Base-by-base conservation (phyloP, 2,888 invertebrate genomes). In the Philonicus albiceps region DNA sequence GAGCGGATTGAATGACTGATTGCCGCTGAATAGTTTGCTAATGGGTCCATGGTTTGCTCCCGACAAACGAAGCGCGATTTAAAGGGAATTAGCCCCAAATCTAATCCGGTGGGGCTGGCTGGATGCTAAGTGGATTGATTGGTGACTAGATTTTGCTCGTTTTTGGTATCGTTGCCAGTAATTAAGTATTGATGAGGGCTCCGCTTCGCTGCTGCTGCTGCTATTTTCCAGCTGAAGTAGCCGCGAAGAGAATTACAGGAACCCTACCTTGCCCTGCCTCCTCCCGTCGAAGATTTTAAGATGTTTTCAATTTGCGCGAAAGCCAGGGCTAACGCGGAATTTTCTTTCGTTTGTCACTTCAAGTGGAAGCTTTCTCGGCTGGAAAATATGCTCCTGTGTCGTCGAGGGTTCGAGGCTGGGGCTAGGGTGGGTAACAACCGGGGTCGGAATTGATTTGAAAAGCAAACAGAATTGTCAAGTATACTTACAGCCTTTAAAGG, bases 1-100 rank as follows among this genome's bases (percentile, higher is more conserved):
- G 34, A 75, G 34, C 31, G 40, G 40, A 84, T 84, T 86, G 76
- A 73, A 86, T 86, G 86, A 84, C 80, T 86, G 86, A 86, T 86
- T 86, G 76, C 86, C 75, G 64, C 37, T 84, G 75, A 86, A 86
- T 86, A 86, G 86, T 84, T 84, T 86, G 75, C 86, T 86, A 86
- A 86, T 86, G 86, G 86, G 34, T 73, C 74, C 83, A 73, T 64
- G 84, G 86, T 73, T 74, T 86, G 80, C 80, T 86, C 31, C 31
- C 55, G 30, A 34, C 34, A 81, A 81, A 81, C 81, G 81, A 31
- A 81, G 81, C 55, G 55, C 81, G 81, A 81, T 81, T 81, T 81
- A 81, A 81, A 81, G 81, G 81, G 81, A 81, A 81, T 81, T 81
- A 81, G 81, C 81, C 74, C 81, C 8, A 81, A 81, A 81, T 81